phyloP scores from a whole-genome alignment of 2,888 invertebrate species.

The Luperina testacea region DNA sequence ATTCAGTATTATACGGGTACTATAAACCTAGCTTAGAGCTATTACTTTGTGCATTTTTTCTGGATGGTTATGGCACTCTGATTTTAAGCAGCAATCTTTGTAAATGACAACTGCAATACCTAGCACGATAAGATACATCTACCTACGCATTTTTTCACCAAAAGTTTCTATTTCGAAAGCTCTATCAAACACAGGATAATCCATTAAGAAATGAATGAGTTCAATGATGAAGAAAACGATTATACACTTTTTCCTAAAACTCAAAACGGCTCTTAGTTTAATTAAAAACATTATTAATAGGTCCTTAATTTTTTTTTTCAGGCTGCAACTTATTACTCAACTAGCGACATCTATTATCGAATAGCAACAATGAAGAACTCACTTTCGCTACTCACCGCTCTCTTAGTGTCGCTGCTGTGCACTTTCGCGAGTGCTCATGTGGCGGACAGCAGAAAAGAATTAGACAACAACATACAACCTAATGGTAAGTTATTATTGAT shows the following conservation, averaged over 20 bases:
- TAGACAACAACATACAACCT: constrained; percentile 79
- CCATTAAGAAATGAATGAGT: background rate
- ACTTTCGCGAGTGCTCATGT: constrained; percentile 75
- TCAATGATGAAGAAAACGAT: background rate
- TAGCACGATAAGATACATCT: background rate
- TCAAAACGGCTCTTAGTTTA: background rate
- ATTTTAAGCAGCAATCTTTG: background rate
- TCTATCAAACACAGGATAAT: background rate
- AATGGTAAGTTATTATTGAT: constrained; percentile 73
- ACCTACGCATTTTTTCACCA: background rate
- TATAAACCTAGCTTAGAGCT: background rate
- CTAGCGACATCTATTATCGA: constrained; percentile 77
- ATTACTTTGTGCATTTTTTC: background rate
- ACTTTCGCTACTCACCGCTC: constrained; percentile 81
- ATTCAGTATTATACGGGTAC: background rate
- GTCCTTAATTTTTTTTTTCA: constrained; percentile 40
- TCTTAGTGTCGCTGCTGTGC: constrained; percentile 81
- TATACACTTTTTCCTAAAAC: background rate
- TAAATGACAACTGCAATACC: background rate
- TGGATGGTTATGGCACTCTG: background rate
- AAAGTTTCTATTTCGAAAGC: background rate
- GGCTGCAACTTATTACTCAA: constrained; percentile 53
- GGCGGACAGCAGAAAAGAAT: constrained; percentile 73
- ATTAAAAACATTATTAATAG: background rate
- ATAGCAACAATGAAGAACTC: constrained; percentile 79